Evolutionary conservation across 30 jellyfish, hydroid and myxozoan genomes (phyloP).

Genomic region (Aurelia coerulea): DNA sequence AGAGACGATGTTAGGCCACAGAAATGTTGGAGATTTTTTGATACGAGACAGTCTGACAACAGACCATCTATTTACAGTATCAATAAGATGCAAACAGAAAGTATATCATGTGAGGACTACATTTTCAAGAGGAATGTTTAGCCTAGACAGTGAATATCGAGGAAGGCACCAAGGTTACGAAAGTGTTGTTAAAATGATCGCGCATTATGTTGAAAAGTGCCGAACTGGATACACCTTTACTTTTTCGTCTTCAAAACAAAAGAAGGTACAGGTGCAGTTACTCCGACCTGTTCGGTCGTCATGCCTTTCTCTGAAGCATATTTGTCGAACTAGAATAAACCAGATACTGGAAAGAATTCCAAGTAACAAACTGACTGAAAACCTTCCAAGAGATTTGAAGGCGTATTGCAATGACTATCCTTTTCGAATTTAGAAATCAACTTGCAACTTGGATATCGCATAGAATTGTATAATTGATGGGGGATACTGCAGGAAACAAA

Average conservation of each 20-base stretch:
- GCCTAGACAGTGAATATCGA: slow-evolving; percentile 42
- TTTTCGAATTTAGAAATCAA: neutral
- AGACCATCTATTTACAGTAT: slow-evolving; percentile 19
- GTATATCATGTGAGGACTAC: slow-evolving; percentile 39
- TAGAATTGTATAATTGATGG: no score
- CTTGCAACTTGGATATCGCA: no score
- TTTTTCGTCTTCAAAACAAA: slow-evolving; percentile 8
- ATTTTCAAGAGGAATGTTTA: slow-evolving; percentile 31
- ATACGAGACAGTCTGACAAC: slow-evolving; percentile 41
- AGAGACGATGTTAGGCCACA: slow-evolving; percentile 3
- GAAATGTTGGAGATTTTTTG: slow-evolving; percentile 44
- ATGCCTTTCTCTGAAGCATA: slow-evolving; percentile 42
- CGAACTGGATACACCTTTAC: neutral
- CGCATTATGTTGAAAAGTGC: slow-evolving; percentile 26
- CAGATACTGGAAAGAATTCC: neutral
- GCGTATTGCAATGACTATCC: slow-evolving; percentile 36
- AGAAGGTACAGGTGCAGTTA: slow-evolving; percentile 7
- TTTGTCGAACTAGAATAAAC: slow-evolving; percentile 47
- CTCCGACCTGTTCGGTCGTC: slow-evolving; percentile 36
- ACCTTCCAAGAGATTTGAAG: slow-evolving; percentile 17
- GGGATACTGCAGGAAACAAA: no score
- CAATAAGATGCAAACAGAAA: slow-evolving; percentile 25
- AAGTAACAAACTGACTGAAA: neutral
- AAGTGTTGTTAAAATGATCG: slow-evolving; percentile 26
- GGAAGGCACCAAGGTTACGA: slow-evolving; percentile 25